A percentile compares a stretch with the other conserved stretches of the same genome.
Evolutionary conservation across 1,140 invertebrate genomes (phyloP).

Genomic region (Nebria ingens): DNA sequence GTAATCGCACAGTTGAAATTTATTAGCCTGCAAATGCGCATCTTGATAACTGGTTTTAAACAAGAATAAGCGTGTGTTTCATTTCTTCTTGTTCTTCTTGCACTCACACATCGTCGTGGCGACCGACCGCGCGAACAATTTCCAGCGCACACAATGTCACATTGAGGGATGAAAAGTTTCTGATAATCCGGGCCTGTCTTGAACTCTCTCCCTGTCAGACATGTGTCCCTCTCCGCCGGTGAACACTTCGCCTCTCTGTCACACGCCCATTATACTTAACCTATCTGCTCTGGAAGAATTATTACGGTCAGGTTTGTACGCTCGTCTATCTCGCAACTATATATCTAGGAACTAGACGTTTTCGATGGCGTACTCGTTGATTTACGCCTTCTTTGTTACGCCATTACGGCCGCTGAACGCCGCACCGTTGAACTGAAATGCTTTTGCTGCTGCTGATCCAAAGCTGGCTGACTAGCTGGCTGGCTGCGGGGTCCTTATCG

Average conservation of each 20-base stretch:
- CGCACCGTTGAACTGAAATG: neutral
- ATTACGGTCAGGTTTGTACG: conserved; percentile 8
- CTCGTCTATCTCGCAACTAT: conserved; percentile 8
- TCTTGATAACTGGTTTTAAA: no score
- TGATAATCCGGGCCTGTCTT: no score
- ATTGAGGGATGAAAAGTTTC: no score
- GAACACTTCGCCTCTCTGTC: neutral
- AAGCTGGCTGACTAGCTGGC: neutral
- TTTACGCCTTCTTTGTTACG: conserved; percentile 6
- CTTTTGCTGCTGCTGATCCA: neutral
- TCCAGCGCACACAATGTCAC: no score
- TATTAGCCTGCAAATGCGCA: no score
- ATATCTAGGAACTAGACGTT: neutral
- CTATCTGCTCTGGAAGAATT: conserved; percentile 2
- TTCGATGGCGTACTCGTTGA: conserved; percentile 7
- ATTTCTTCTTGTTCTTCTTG: neutral
- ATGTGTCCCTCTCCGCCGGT: neutral
- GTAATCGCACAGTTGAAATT: no score
- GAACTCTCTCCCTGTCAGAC: no score
- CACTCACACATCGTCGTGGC: neutral
- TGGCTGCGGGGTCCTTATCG: neutral
- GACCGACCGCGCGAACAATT: no score
- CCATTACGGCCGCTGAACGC: conserved; percentile 4
- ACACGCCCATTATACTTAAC: conserved; percentile 9
- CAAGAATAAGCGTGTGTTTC: neutral